Percentiles rank a stretch among this genome's conserved stretches.
Conservation (phyloP, 2,797 vertebrate species). For the Cryptoblepharus egeriae region DNA sequence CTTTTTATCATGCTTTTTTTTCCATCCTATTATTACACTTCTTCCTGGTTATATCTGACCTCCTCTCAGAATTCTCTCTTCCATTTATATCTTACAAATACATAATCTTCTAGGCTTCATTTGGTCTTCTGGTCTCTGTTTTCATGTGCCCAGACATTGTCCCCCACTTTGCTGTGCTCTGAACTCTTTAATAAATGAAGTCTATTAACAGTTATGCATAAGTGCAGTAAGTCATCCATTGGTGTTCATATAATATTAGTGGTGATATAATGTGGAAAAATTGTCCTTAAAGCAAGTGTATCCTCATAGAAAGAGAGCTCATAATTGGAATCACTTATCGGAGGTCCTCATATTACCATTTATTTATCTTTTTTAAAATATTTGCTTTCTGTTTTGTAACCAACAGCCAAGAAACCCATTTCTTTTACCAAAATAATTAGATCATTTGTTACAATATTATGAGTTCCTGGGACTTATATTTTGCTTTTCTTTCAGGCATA, state of each 20-base stretch:
- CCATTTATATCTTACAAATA: background rate
- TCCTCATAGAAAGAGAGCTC: constrained; percentile 4
- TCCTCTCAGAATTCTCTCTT: background rate
- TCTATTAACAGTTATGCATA: background rate
- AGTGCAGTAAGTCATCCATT: background rate
- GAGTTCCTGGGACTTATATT: constrained; percentile 29
- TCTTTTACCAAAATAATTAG: constrained; percentile 34
- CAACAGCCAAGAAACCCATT: constrained; percentile 17
- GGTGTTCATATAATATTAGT: background rate
- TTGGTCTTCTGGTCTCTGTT: background rate
- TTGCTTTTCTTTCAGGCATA: constrained; percentile 27
- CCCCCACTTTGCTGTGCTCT: background rate
- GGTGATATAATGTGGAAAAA: background rate
- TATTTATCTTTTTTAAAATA: constrained; percentile 15
- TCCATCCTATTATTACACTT: background rate
- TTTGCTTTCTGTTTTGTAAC: constrained; percentile 25
- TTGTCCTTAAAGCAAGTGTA: constrained; percentile 17
- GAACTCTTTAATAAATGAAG: background rate
- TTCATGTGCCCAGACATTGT: background rate
- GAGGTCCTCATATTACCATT: constrained; percentile 20
- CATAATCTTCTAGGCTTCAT: background rate
- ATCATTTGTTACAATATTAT: constrained; percentile 42
- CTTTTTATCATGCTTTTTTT: no score
- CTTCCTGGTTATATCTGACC: background rate
- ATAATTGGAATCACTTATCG: constrained; percentile 29